phyloP scores from a whole-genome alignment of 2,888 invertebrate species.

The Tachina lurida region DNA sequence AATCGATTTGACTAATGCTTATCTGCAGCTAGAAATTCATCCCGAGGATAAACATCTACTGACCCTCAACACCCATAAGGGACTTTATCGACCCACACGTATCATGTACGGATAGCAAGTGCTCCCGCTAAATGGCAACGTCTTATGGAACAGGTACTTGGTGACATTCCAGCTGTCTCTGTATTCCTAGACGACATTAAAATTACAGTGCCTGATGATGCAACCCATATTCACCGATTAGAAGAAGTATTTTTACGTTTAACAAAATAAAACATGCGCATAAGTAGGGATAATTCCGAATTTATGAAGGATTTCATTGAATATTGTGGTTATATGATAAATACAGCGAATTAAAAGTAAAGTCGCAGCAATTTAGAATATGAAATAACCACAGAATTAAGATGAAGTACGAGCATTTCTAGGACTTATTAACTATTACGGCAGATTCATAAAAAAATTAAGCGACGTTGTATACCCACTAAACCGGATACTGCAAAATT shows the following conservation, averaged over 20 bases:
- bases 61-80: no score
- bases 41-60: no score
- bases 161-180: constrained; percentile 3
- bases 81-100: not conserved
- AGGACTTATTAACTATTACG: constrained; percentile 75
- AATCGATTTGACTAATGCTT: no score
- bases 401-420: constrained; percentile 75
- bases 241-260: not conserved
- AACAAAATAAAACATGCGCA: not conserved
- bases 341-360: constrained; percentile 76
- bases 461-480: no score
- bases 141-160: not conserved
- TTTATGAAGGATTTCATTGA: constrained; percentile 64
- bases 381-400: constrained; percentile 72
- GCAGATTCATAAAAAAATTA: constrained; percentile 75
- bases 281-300: not conserved
- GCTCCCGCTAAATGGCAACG: constrained; percentile 2
- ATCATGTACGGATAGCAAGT: not conserved
- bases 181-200: not conserved
- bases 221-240: not conserved
- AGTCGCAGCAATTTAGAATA: constrained; percentile 76
- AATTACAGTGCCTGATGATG: not conserved
- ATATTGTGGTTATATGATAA: constrained; percentile 75
- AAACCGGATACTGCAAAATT: no score
- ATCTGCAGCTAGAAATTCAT: no score